Percentiles rank a stretch among this genome's conserved stretches.
Evolutionary conservation across 2,888 invertebrate genomes (phyloP).

Genomic region (Rotaria macrura): DNA sequence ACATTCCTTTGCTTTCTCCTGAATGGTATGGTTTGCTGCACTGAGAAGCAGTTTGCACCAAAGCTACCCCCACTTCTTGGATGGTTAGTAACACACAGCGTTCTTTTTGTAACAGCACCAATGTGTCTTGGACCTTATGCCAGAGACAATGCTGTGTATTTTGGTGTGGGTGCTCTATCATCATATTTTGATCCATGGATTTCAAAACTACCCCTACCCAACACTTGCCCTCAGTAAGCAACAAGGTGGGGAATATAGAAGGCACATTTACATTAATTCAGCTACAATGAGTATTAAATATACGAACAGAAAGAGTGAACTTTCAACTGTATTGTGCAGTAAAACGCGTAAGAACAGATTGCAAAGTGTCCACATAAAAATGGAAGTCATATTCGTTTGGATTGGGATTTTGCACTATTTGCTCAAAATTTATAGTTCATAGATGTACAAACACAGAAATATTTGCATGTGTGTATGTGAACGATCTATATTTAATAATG

Average conservation of each 20-base stretch:
- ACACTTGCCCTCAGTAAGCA: not conserved
- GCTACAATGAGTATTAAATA: too few relatives aligned
- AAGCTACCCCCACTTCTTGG: not conserved
- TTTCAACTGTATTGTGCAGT: too few relatives aligned
- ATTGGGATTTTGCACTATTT: too few relatives aligned
- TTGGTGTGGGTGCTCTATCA: not conserved
- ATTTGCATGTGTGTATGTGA: too few relatives aligned
- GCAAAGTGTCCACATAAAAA: too few relatives aligned
- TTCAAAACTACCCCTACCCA: not conserved
- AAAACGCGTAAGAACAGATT: too few relatives aligned
- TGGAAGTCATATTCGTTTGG: too few relatives aligned
- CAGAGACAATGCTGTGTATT: not conserved
- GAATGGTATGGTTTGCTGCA: not conserved
- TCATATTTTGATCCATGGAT: not conserved
- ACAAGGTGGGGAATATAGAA: not conserved
- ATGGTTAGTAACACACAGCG: not conserved
- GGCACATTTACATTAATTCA: too few relatives aligned
- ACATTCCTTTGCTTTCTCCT: not conserved
- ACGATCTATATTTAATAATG: too few relatives aligned
- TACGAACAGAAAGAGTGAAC: too few relatives aligned
- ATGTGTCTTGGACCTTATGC: not conserved
- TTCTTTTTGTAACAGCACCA: not conserved
- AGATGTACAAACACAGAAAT: too few relatives aligned
- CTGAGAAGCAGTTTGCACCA: not conserved
- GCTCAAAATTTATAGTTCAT: too few relatives aligned